Evolutionary conservation across 2,888 invertebrate genomes (phyloP).

Genomic region (Pyrrhia umbra): DNA sequence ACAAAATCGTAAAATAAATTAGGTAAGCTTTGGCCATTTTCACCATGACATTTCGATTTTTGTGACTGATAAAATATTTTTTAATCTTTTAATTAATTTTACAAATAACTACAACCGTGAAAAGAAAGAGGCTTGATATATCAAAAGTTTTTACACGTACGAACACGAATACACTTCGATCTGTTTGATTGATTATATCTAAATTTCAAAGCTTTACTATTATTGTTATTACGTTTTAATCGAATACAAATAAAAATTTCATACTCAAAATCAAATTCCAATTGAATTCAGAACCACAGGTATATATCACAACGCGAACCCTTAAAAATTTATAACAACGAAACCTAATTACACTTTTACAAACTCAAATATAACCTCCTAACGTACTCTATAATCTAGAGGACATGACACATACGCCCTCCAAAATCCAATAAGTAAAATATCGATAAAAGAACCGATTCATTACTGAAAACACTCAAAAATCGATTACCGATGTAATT

Average conservation of each 20-base stretch:
- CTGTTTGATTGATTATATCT: no score
- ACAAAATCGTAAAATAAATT: constrained; percentile 20
- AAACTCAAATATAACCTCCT: constrained; percentile 12
- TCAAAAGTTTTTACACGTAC: no score
- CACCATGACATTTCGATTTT: not conserved
- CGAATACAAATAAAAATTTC: no score
- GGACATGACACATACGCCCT: constrained; percentile 52
- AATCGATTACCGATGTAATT: constrained; percentile 67
- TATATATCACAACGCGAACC: not conserved
- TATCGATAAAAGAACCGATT: constrained; percentile 49
- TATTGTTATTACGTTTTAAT: no score
- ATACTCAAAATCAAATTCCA: no score
- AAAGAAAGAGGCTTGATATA: no score
- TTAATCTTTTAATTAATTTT: not conserved
- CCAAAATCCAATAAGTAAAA: constrained; percentile 39
- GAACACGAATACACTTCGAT: no score
- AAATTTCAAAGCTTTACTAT: no score
- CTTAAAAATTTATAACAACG: not conserved
- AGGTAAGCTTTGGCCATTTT: not conserved
- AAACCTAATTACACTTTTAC: not conserved
- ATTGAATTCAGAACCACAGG: not conserved
- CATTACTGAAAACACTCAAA: constrained; percentile 55
- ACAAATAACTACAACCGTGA: no score
- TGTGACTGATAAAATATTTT: no score
- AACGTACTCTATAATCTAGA: constrained; percentile 17